Evolutionary conservation across 2,113 vertebrate species (phyloP), one percentile per base, ranked within the genome.

Genomic region (Sorex fumeus): DNA sequence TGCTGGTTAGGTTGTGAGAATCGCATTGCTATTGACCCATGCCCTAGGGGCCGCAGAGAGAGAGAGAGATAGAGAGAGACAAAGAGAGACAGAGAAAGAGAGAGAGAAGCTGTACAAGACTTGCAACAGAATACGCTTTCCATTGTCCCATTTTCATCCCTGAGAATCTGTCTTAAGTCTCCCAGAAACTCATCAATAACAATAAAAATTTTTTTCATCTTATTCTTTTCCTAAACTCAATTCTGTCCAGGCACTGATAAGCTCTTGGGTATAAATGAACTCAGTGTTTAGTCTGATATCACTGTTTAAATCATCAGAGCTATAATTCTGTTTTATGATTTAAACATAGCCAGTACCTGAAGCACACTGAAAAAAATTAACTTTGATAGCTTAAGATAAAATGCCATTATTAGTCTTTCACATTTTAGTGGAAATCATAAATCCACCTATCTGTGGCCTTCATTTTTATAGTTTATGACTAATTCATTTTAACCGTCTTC

Each of bases 311-410:
- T 93, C 92, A 64, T 81, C 84, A 57, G 18, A 45, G 32, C 75
- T 84, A 64, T 80, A 94, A 92, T 88, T 95, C 84, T 71, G 12
- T 84, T 80, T 87, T 79, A 92, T 36, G 92, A 78, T 36, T 70
- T 93, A 80, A 77, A 90, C 36, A 80, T 8, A 92, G 57, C 66
- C 70, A 69, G 36, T 76, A 82, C 47, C 64, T 77, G 36, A 93
- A 94, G 47, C 77, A 82, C 75, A 78, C 0, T 57, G 70, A 21
- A 87, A 93, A 90, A 88, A 90, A 60, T 77, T 27, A 78, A 88
- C 32, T 75, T 81, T 78, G 47, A 93, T 81, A 85, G 88, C 90
- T 90, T 70, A 92, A 72, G 79, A 92, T 84, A 88, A 91, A 95
- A 57, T n/a, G 34, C 45, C 32, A 69, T 90, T 88, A 84, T 90